A percentile compares a stretch with the other conserved stretches of the same genome.
phyloP scores from a whole-genome alignment of 2,113 vertebrate genomes.

The Entelurus aequoreus region DNA sequence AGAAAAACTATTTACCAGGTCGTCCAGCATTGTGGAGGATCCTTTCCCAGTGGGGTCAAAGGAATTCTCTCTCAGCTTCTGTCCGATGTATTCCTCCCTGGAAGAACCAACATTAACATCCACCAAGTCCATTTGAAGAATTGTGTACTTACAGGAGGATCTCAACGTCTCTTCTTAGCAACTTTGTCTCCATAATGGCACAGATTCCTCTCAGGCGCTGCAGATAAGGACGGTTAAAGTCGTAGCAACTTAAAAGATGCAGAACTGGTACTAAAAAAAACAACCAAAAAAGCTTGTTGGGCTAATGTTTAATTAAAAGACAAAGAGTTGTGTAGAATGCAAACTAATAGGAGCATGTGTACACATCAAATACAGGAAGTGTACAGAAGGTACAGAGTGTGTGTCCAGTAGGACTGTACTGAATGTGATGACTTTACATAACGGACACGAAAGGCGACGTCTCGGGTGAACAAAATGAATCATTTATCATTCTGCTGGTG shows the following conservation, averaged over 20 bases:
- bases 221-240: not conserved
- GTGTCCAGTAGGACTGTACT: not conserved
- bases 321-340: not conserved
- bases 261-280: not conserved
- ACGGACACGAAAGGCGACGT: conserved; percentile 10
- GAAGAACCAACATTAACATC: conserved; percentile 34
- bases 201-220: not conserved
- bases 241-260: not conserved
- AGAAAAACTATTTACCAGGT: conserved; percentile 73
- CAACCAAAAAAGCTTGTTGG: not conserved
- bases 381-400: not conserved
- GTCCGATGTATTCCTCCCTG: conserved; percentile 80
- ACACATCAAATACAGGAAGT: not conserved
- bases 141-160: conserved; percentile 77
- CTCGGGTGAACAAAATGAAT: conserved; percentile 61
- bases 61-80: conserved; percentile 77
- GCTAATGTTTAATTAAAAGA: not conserved
- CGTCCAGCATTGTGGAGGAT: conserved; percentile 72
- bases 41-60: conserved; percentile 82
- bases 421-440: conserved; percentile 5
- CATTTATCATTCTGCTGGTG: conserved; percentile 43
- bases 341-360: not conserved
- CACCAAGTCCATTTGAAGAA: not conserved
- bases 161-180: conserved; percentile 74
- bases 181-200: conserved; percentile 76